Percentiles rank a stretch among this genome's conserved stretches.
phyloP scores from a whole-genome alignment of 2,113 vertebrate species.

The Chauna torquata region DNA sequence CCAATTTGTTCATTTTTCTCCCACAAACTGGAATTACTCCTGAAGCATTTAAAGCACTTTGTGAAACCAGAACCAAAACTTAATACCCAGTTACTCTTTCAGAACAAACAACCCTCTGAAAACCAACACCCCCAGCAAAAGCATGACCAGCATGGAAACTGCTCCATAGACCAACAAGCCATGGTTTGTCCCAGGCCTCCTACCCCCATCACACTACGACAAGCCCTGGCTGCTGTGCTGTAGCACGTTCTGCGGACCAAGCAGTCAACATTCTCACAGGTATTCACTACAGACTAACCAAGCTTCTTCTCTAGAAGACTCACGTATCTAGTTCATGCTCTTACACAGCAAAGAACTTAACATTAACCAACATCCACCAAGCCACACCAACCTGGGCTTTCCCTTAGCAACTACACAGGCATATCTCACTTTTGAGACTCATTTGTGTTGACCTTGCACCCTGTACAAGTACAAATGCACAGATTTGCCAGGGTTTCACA shows the following conservation, averaged over 20 bases:
- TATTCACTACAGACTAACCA: rapidly evolving
- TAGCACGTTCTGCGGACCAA: not conserved
- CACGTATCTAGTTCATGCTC: not conserved
- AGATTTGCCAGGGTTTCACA: too few relatives aligned
- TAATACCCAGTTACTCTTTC: not conserved
- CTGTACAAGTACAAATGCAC: too few relatives aligned
- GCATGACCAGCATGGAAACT: not conserved
- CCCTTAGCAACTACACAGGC: not conserved
- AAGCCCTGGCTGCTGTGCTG: too few relatives aligned
- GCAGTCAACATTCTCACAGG: not conserved
- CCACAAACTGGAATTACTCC: not conserved
- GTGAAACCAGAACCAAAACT: not conserved
- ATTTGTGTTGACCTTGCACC: not conserved
- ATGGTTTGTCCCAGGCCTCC: not conserved
- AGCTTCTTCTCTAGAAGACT: not conserved
- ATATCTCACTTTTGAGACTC: not conserved
- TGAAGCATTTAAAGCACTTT: not conserved
- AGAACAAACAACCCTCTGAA: not conserved
- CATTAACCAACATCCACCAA: rapidly evolving
- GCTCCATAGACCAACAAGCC: not conserved
- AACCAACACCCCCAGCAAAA: not conserved
- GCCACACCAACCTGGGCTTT: not conserved
- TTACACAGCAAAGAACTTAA: not conserved
- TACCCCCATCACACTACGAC: rapidly evolving
- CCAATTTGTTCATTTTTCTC: not conserved